phyloP scores from a whole-genome alignment of 2,888 invertebrate genomes.

The Harpagoxenus sublaevis region DNA sequence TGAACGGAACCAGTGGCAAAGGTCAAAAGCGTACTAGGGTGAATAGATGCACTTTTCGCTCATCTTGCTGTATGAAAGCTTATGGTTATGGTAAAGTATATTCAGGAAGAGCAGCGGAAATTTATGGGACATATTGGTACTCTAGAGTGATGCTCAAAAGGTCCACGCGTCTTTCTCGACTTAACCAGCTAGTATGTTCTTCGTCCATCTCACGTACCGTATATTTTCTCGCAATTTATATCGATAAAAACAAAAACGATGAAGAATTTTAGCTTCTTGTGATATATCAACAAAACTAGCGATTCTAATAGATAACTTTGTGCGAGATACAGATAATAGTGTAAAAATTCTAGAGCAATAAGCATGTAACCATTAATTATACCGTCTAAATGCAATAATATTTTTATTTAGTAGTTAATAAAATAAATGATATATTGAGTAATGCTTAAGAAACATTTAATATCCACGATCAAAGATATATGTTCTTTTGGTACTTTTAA shows the following conservation, averaged over 20 bases:
- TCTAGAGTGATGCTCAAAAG: not conserved
- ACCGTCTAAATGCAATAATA: not conserved
- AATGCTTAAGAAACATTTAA: not conserved
- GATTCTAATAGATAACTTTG: not conserved
- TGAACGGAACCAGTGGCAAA: not conserved
- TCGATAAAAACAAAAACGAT: constrained; percentile 11
- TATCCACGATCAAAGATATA: not conserved
- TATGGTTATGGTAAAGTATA: not conserved
- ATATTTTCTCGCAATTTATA: constrained; percentile 1
- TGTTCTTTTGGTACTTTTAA: not conserved
- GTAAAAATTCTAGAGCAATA: not conserved
- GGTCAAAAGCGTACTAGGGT: not conserved
- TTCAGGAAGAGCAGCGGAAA: not conserved
- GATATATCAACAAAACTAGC: not conserved
- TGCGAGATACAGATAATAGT: not conserved
- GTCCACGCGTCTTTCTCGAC: not conserved
- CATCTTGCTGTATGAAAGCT: constrained; percentile 14
- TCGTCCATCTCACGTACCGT: not conserved
- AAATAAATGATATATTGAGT: not conserved
- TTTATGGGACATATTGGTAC: constrained; percentile 19
- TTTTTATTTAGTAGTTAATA: not conserved
- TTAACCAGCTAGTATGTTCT: not conserved
- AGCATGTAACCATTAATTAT: constrained; percentile 4
- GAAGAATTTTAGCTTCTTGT: not conserved
- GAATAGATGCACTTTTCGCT: constrained; percentile 6